Evolutionary conservation across 2,888 invertebrate species (phyloP).

Genomic region (Cerastis leucographa): DNA sequence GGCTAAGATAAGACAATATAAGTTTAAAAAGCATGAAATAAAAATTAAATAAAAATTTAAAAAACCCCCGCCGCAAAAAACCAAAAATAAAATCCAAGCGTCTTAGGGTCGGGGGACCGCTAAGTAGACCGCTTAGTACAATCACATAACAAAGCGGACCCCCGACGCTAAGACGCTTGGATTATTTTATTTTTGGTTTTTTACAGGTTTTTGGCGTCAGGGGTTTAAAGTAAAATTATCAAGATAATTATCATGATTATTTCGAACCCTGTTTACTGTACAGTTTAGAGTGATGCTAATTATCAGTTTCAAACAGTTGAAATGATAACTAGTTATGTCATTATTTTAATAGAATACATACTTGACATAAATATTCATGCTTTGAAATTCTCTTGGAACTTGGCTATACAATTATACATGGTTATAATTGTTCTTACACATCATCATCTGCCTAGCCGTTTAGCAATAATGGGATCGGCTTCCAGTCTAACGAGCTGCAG

Average conservation of each 20-base stretch:
- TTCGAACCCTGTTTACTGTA: not conserved
- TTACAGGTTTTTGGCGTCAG: too few relatives aligned
- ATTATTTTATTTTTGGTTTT: too few relatives aligned
- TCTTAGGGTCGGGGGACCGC: too few relatives aligned
- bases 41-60: too few relatives aligned
- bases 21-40: too few relatives aligned
- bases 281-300: not conserved
- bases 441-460: not conserved
- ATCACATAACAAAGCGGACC: too few relatives aligned
- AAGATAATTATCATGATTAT: not conserved
- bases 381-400: not conserved
- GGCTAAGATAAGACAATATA: too few relatives aligned
- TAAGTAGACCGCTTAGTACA: too few relatives aligned
- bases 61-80: too few relatives aligned
- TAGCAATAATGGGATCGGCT: not conserved
- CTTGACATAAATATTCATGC: conserved; percentile 18
- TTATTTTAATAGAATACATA: conserved; percentile 4
- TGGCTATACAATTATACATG: not conserved
- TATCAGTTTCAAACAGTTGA: not conserved
- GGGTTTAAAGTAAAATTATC: too few relatives aligned
- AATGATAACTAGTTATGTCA: conserved; percentile 20
- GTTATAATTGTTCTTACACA: not conserved
- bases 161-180: too few relatives aligned
- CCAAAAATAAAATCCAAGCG: too few relatives aligned
- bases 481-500: not conserved